Evolutionary conservation across 2,113 vertebrate genomes (phyloP).

Genomic region (Ramphastos sulfuratus): DNA sequence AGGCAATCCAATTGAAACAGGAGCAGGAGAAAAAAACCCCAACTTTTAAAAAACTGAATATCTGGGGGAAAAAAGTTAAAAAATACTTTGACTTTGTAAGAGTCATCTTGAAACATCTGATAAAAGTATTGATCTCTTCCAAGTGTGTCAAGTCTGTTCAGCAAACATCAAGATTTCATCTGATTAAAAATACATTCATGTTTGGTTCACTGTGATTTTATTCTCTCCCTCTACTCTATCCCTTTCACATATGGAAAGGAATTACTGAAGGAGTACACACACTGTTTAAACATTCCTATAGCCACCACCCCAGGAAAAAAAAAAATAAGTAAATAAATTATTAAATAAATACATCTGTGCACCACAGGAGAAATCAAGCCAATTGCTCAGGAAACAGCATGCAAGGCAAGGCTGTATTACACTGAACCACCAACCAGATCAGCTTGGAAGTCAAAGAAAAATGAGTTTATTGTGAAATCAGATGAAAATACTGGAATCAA

Average conservation of each 20-base stretch:
- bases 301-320: too few species aligned
- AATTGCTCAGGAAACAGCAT: neutral
- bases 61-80: neutral
- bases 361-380: neutral
- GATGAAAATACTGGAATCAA: neutral
- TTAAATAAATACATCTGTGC: neutral
- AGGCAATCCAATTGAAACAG: neutral
- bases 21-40: neutral
- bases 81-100: neutral
- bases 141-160: neutral
- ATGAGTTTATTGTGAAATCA: neutral
- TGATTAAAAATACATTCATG: neutral
- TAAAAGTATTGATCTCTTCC: neutral
- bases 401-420: neutral
- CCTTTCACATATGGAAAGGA: neutral
- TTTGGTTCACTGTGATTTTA: neutral
- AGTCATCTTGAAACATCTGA: neutral
- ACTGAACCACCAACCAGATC: neutral
- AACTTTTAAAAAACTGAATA: neutral
- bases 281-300: neutral
- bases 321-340: neutral
- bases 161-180: neutral
- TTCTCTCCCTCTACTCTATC: neutral
- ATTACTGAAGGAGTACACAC: neutral
- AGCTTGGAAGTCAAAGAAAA: neutral